These are phyloP conservation scores for Microcebus griseorufus DNA, from an alignment of 2,113 vertebrate species.

Conservation along the genomic window DNA sequence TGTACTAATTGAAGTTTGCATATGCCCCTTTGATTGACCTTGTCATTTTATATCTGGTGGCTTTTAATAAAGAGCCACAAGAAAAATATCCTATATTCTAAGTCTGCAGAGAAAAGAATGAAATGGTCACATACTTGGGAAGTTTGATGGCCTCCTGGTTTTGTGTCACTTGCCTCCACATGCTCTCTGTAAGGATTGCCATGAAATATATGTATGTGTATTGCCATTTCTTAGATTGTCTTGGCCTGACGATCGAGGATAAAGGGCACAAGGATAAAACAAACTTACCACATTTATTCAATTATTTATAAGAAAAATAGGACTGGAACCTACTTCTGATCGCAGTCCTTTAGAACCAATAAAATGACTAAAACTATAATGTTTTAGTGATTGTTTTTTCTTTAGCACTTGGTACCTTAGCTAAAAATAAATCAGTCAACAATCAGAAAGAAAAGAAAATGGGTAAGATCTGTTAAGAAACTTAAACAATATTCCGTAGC, in stretches of 20 bases:
- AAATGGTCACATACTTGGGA: not conserved
- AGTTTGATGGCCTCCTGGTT: not conserved
- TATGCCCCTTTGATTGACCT: not conserved
- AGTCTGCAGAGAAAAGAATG: not conserved
- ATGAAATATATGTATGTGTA: not conserved
- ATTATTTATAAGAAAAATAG: not conserved
- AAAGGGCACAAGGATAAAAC: not conserved
- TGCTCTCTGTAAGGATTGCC: not conserved
- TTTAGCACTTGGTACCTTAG: not conserved
- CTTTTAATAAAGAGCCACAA: not conserved
- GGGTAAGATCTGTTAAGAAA: conserved; percentile 13
- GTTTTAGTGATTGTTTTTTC: not conserved
- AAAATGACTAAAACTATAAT: conserved; percentile 33
- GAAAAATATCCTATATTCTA: not conserved
- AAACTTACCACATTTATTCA: not conserved
- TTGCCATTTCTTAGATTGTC: not conserved
- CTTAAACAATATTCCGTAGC: not conserved
- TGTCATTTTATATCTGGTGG: not conserved
- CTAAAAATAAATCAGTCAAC: conserved; percentile 54
- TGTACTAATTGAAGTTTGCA: not conserved
- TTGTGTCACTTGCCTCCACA: not conserved
- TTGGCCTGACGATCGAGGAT: not conserved
- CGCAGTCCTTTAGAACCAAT: not conserved
- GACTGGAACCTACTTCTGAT: not conserved
- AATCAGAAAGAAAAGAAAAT: conserved; percentile 6